Evolutionary conservation across 2,888 invertebrate species (phyloP).

Genomic region (Druceiella hillmani): DNA sequence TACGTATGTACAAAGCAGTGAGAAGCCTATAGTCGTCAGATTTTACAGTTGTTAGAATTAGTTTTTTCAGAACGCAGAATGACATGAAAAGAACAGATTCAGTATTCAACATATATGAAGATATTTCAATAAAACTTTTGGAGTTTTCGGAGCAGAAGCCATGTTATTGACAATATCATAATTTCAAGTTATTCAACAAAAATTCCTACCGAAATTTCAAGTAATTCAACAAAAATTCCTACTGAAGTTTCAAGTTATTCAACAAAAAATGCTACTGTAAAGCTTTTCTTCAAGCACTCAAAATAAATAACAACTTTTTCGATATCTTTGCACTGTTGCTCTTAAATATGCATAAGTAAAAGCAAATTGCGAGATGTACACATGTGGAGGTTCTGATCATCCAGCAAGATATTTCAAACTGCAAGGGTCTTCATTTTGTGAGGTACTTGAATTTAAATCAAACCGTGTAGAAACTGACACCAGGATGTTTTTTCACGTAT

Average conservation of each 20-base stretch:
- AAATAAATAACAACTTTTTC: too few species aligned
- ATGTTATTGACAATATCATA: too few species aligned
- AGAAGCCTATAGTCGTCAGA: constrained; percentile 18
- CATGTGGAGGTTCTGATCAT: too few species aligned
- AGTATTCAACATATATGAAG: constrained; percentile 22
- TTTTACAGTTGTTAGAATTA: constrained; percentile 19
- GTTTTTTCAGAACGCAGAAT: too few species aligned
- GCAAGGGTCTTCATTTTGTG: constrained; percentile 1
- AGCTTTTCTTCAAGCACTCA: too few species aligned
- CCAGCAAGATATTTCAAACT: too few species aligned
- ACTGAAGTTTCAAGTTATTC: constrained; percentile 7
- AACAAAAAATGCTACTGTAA: too few species aligned
- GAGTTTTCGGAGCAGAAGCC: too few species aligned
- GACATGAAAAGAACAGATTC: constrained; percentile 22
- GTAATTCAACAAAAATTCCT: constrained; percentile 14
- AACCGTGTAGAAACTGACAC: neutral
- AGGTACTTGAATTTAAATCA: neutral
- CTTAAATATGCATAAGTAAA: too few species aligned
- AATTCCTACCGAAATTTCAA: constrained; percentile 16
- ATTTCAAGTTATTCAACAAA: constrained; percentile 20
- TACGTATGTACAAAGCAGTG: constrained; percentile 20
- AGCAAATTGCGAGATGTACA: too few species aligned
- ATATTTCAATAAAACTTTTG: constrained; percentile 16
- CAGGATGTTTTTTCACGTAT: neutral
- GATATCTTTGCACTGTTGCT: too few species aligned